phyloP scores from a whole-genome alignment of 64 coral and sea anemone species.

The Stichodactyla mertensii region DNA sequence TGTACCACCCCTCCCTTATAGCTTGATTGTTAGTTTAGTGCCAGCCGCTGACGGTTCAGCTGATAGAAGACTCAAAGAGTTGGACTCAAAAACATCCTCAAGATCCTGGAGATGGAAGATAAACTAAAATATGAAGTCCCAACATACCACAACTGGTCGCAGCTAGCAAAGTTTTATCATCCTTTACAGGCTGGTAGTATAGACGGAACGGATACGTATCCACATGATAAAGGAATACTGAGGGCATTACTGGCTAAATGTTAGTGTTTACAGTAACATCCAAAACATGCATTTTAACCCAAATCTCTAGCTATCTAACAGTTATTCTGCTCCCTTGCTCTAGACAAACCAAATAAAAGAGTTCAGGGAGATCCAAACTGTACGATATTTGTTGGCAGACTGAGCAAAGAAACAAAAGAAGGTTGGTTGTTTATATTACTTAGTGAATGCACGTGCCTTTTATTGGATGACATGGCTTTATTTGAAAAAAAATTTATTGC shows the following conservation, averaged over 20 bases:
- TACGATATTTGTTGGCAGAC: conserved; percentile 84
- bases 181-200: conserved; percentile 97
- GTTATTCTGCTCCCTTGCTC: background rate
- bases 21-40: background rate
- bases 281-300: no score
- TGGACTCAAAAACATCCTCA: background rate
- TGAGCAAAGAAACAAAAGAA: conserved; percentile 82
- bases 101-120: background rate
- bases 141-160: conserved; percentile 83
- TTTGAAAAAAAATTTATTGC: background rate
- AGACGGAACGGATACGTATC: conserved; percentile 78
- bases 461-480: background rate
- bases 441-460: background rate
- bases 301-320: background rate
- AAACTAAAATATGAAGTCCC: conserved; percentile 56
- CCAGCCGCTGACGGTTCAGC: background rate
- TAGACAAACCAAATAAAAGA: conserved; percentile 87
- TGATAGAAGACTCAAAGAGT: background rate
- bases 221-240: conserved; percentile 78
- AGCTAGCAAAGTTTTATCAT: conserved; percentile 83
- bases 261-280: conserved; percentile 25
- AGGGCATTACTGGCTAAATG: conserved; percentile 73
- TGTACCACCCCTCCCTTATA: background rate
- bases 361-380: conserved; percentile 71
- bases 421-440: conserved; percentile 20